Percentiles rank a stretch among this genome's conserved stretches.
These are phyloP conservation scores for Rhinoptilus africanus DNA, from an alignment of 2,113 vertebrate species.

Conservation along the genomic window DNA sequence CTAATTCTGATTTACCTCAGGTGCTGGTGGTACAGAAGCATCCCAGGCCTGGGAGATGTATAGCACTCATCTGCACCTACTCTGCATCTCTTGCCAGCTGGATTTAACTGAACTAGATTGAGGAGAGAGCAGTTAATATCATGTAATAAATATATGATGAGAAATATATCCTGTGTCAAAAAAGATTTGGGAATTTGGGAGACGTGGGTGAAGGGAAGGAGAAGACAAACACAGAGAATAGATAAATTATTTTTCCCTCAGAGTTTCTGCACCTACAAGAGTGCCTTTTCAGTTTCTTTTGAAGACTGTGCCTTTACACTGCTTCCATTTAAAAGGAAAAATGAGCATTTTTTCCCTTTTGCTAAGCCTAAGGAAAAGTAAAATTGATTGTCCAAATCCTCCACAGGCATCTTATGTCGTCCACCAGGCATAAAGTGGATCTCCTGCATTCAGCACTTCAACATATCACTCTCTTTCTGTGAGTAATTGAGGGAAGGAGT, in stretches of 20 bases:
- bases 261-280: neutral
- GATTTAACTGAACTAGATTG: neutral
- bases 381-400: neutral
- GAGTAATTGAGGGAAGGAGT: neutral
- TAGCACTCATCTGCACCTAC: neutral
- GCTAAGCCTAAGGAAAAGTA: neutral
- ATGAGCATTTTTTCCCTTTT: neutral
- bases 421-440: neutral
- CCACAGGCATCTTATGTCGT: neutral
- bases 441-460: neutral
- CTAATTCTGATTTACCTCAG: neutral
- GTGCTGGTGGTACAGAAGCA: neutral
- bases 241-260: neutral
- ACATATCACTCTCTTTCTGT: neutral
- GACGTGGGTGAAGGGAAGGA: neutral
- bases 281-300: neutral
- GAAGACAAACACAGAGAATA: neutral
- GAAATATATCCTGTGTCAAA: neutral
- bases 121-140: neutral
- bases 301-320: neutral
- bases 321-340: neutral
- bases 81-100: neutral
- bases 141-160: neutral
- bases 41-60: neutral
- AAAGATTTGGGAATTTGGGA: neutral